Conservation (phyloP, 2,797 vertebrate genomes). For the Pteronotus mesoamericanus region DNA sequence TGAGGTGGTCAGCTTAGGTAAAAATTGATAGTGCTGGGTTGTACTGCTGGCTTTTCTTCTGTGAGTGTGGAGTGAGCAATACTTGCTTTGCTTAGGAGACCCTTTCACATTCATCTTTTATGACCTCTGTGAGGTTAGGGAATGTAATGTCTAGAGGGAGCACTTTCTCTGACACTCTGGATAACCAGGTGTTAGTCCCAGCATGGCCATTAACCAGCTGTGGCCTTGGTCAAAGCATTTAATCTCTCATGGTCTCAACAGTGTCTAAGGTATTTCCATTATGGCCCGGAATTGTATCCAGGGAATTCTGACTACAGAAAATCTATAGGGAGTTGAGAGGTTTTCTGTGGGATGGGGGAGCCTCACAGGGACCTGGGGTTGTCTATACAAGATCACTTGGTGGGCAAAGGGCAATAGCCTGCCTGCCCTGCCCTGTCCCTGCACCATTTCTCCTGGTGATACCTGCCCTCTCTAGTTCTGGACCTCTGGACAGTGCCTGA, state of each 20-base stretch:
- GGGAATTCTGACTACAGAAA: background rate
- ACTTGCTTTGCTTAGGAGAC: background rate
- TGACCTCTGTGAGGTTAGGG: background rate
- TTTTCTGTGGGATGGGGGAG: background rate
- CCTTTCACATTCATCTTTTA: background rate
- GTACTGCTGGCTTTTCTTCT: background rate
- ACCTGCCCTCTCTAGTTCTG: background rate
- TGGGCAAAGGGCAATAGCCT: background rate
- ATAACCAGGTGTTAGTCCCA: background rate
- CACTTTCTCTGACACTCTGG: background rate
- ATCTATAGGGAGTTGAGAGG: background rate
- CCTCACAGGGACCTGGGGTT: background rate
- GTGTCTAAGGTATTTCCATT: background rate
- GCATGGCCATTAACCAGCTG: background rate
- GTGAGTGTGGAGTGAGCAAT: background rate
- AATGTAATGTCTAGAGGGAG: background rate
- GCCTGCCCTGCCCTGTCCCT: too few relatives aligned
- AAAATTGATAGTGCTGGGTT: fast-evolving
- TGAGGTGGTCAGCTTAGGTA: background rate
- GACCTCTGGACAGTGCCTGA: background rate
- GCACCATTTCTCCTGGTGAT: background rate
- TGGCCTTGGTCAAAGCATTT: background rate
- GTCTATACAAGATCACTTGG: background rate
- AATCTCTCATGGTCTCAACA: background rate
- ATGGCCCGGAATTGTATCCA: background rate